These are phyloP conservation scores for Pituophis catenifer DNA, from an alignment of 2,113 vertebrate species.

Conservation along the genomic window DNA sequence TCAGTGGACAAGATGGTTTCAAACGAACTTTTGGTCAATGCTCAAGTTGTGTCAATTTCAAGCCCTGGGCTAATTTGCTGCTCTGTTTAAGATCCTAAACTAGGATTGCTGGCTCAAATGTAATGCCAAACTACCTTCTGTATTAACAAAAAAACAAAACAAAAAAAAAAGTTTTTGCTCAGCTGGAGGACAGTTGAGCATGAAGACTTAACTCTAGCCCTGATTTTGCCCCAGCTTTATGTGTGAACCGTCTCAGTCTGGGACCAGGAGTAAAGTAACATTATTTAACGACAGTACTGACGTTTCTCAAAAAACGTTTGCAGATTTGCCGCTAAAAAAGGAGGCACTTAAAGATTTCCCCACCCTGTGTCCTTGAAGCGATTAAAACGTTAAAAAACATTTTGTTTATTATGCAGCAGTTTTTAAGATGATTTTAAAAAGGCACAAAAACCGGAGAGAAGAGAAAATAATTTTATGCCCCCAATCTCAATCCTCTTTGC, in stretches of 20 bases:
- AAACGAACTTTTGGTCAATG: background rate
- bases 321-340: background rate
- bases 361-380: background rate
- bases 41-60: background rate
- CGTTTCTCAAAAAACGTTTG: background rate
- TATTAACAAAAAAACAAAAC: no score
- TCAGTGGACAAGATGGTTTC: no score
- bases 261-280: background rate
- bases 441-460: background rate
- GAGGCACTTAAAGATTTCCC: slow-evolving; percentile 10
- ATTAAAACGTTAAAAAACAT: background rate
- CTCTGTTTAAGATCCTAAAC: background rate
- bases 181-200: background rate
- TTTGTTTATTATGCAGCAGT: background rate
- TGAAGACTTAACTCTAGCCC: background rate
- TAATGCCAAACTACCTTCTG: background rate
- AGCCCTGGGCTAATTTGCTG: background rate
- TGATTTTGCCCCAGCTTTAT: background rate
- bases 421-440: background rate
- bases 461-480: background rate
- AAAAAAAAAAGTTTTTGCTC: background rate
- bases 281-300: background rate
- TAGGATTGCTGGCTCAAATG: background rate
- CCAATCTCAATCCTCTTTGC: background rate
- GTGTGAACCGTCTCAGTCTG: no score